Evolutionary conservation across 2,888 invertebrate species (phyloP).

Genomic region (Acleris literana): DNA sequence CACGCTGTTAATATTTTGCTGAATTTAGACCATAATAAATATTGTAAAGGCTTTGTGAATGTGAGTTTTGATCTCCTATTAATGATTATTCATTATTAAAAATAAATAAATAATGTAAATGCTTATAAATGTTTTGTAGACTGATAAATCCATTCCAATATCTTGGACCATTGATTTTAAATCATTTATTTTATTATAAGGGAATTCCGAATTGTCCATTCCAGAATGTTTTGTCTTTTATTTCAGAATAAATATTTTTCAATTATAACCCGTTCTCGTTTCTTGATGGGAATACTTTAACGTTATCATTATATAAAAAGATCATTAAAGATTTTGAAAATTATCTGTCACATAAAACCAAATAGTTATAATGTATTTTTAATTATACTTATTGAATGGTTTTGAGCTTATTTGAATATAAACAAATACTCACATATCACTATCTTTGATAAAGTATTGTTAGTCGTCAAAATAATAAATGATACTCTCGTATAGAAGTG

Average conservation of each 20-base stretch:
- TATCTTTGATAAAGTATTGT: conserved; percentile 40
- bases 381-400: neutral
- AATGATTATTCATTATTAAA: too few relatives aligned
- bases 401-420: conserved; percentile 27
- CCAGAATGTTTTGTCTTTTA: conserved; percentile 23
- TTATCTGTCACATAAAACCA: too few relatives aligned
- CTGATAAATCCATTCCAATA: conserved; percentile 56
- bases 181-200: conserved; percentile 5
- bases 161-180: conserved; percentile 13
- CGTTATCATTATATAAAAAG: too few relatives aligned
- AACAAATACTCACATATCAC: conserved; percentile 60
- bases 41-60: conserved; percentile 52
- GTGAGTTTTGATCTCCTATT: conserved; percentile 66
- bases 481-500: neutral
- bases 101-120: conserved; percentile 3
- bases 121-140: conserved; percentile 32
- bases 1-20: conserved; percentile 25
- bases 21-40: conserved; percentile 34
- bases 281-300: too few relatives aligned
- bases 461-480: conserved; percentile 34
- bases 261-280: too few relatives aligned
- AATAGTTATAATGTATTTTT: neutral
- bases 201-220: conserved; percentile 35
- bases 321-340: too few relatives aligned
- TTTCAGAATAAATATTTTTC: neutral